Conservation (phyloP, 2,113 vertebrate genomes). For the Dasyornis broadbenti region DNA sequence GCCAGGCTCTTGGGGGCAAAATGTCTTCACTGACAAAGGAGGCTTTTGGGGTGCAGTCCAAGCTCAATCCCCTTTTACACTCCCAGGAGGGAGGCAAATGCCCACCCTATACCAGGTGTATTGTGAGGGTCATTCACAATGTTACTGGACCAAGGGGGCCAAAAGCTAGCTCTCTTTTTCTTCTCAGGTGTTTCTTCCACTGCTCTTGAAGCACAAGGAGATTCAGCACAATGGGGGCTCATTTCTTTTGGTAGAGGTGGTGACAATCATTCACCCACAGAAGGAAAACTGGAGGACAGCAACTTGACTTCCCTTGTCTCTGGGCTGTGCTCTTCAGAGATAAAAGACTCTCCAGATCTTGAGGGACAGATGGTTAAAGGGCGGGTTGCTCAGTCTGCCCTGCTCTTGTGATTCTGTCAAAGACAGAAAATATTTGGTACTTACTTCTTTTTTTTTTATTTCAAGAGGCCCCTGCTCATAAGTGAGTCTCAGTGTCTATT, state of each 20-base stretch:
- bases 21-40: not conserved
- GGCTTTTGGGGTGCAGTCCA: not conserved
- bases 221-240: not conserved
- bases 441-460: not conserved
- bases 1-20: not conserved
- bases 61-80: not conserved
- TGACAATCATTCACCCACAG: not conserved
- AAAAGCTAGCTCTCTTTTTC: not conserved
- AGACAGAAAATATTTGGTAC: not conserved
- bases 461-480: not conserved
- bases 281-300: not conserved
- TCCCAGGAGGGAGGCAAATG: not conserved
- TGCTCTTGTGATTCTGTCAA: not conserved
- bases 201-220: not conserved
- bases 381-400: not conserved
- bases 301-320: not conserved
- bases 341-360: not conserved
- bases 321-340: not conserved
- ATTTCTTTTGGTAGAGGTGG: not conserved
- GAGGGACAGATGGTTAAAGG: conserved; percentile 8
- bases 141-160: not conserved
- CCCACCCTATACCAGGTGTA: not conserved
- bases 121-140: not conserved
- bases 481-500: not conserved
- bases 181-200: not conserved